Conservation (phyloP, 1,140 invertebrate species). For the Cydia pomonella region DNA sequence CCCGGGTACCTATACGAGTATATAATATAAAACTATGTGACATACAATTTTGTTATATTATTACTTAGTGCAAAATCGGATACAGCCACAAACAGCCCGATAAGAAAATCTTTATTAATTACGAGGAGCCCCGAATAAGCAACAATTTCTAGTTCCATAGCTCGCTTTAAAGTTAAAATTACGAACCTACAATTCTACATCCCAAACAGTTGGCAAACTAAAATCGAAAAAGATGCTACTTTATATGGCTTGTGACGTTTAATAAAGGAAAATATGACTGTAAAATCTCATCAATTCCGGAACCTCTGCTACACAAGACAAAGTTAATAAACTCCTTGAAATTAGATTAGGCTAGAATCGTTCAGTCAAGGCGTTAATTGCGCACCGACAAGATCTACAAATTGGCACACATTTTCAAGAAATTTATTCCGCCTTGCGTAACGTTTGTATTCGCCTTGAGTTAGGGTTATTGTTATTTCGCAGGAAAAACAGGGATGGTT, state of each 20-base stretch:
- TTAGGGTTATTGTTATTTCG: constrained; percentile 13
- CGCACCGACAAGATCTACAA: constrained; percentile 21
- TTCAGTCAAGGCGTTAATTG: constrained; percentile 29
- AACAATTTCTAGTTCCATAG: background rate
- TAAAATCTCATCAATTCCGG: constrained; percentile 12
- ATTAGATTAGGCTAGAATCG: constrained; percentile 30
- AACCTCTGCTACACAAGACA: constrained; percentile 7
- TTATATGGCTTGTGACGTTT: background rate
- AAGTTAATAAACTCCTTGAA: constrained; percentile 30
- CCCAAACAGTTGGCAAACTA: background rate
- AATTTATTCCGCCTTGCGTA: constrained; percentile 22
- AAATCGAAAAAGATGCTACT: background rate
- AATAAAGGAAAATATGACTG: constrained; percentile 1
- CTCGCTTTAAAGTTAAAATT: background rate
- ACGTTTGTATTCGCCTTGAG: background rate
- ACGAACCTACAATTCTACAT: background rate
- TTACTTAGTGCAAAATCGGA: too few relatives aligned
- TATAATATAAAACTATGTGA: too few relatives aligned
- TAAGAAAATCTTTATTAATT: background rate
- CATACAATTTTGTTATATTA: too few relatives aligned
- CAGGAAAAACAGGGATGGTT: background rate
- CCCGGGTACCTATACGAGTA: too few relatives aligned
- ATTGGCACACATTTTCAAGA: constrained; percentile 25
- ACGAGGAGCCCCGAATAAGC: background rate
- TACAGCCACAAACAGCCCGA: too few relatives aligned